Evolutionary conservation across 2,113 vertebrate genomes (phyloP), one percentile per base, ranked within the genome.

Genomic region (Paradisaea rubra): DNA sequence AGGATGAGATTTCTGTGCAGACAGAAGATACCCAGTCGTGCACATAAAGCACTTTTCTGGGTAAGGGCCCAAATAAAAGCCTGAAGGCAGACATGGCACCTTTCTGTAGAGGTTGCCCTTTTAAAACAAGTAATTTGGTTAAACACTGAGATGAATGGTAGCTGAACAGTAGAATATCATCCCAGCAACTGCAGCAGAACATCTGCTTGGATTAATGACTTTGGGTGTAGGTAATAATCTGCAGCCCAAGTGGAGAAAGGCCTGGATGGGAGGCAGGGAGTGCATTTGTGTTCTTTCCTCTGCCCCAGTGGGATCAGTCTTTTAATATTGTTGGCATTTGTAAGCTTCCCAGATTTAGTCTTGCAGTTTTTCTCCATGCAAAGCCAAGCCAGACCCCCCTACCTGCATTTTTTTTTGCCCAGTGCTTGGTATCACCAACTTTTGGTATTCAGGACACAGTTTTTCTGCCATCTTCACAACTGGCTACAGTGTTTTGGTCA

Each of bases 381-480:
- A 84, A 93, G 89, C 57, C 23, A 81, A 93, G 68, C 25, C 86
- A 91, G 45, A 81, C 33, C 64, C 89, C 89, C 96, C 91, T 94
- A 96, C 96, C 96, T 96, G 91, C 44, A 3, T 6, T 21, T 63
- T 90, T 83, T 83, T 88, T 65, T 28, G 7, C 91, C 83, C 50
- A 2, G 87, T 82, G 87, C 81, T 91, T 71, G 88, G 2, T 71
- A 86, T 56, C 95, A 88, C 60, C 91, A 89, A 84, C 77, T 86
- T 94, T 91, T 71, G 91, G 88, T 47, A 88, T 35, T 96, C 95
- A 95, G 86, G 91, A 91, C 65, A 92, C 76, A 71, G 80, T 84
- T 94, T 96, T 96, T 81, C 96, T 96, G 92, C 92, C 92, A 57
- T 96, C 95, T 96, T 96, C 94, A 3, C 72, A 92, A 91, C 12